These are phyloP conservation scores for Luffia ferchaultella DNA, from an alignment of 2,888 invertebrate genomes.

Conservation along the genomic window DNA sequence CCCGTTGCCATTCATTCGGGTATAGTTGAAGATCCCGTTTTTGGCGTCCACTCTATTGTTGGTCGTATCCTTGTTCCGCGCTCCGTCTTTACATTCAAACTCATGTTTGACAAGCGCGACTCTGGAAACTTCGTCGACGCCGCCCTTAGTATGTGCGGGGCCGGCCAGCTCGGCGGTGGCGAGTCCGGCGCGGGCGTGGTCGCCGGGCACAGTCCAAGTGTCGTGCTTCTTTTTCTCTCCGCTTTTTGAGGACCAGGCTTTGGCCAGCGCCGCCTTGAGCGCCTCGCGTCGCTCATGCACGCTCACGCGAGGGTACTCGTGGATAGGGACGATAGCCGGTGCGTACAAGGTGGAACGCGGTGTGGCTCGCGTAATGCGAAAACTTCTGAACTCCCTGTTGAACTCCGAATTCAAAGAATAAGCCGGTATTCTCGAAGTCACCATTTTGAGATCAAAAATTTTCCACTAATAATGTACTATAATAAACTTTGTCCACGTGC, in stretches of 20 bases:
- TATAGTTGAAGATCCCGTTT: conserved; percentile 42
- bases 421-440: conserved; percentile 70
- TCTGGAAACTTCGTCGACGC: conserved; percentile 41
- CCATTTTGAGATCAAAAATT: conserved; percentile 67
- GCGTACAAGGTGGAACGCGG: conserved; percentile 58
- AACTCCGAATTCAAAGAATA: conserved; percentile 70
- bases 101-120: conserved; percentile 53
- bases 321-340: conserved; percentile 65
- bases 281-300: conserved; percentile 62
- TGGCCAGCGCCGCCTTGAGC: conserved; percentile 57
- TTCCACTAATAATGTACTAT: conserved; percentile 33
- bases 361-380: conserved; percentile 60
- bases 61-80: conserved; percentile 38
- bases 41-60: conserved; percentile 40
- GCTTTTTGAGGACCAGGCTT: conserved; percentile 56
- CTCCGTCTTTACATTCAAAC: conserved; percentile 50
- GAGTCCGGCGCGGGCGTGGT: conserved; percentile 42
- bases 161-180: conserved; percentile 40
- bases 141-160: conserved; percentile 32
- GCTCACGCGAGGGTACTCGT: conserved; percentile 69
- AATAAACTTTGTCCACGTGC: conserved; percentile 35
- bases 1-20: conserved; percentile 33
- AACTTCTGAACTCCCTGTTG: conserved; percentile 68
- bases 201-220: conserved; percentile 49
- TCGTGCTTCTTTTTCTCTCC: conserved; percentile 53